phyloP scores from a whole-genome alignment of 1,140 invertebrate species.

The Linepithema humile region DNA sequence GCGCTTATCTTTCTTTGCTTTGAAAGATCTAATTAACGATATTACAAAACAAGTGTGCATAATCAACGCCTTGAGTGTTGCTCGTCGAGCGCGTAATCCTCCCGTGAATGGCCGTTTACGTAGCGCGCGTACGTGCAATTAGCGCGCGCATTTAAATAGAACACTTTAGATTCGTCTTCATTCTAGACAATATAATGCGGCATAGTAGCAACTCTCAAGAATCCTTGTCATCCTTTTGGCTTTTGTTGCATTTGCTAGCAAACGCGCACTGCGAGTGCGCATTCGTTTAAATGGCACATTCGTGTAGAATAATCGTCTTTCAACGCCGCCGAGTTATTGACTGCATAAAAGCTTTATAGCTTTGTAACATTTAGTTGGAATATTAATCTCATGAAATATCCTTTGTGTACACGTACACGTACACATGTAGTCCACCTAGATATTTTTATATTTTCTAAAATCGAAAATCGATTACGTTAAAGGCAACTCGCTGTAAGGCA shows the following conservation, averaged over 20 bases:
- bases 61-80: slow-evolving; percentile 64
- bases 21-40: slow-evolving; percentile 69
- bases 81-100: slow-evolving; percentile 64
- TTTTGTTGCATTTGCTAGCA: not conserved
- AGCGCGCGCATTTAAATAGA: slow-evolving; percentile 68
- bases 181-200: slow-evolving; percentile 12
- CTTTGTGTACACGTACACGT: not conserved
- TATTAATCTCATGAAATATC: not conserved
- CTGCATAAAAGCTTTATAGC: not conserved
- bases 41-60: slow-evolving; percentile 66
- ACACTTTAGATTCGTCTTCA: slow-evolving; percentile 64
- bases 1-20: slow-evolving; percentile 12
- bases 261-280: not conserved
- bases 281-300: not conserved
- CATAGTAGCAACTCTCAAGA: not conserved
- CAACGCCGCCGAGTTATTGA: slow-evolving; percentile 5
- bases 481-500: not conserved
- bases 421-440: not conserved
- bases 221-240: slow-evolving; percentile 13
- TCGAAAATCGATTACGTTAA: not conserved
- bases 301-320: slow-evolving; percentile 11
- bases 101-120: slow-evolving; percentile 65
- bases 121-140: slow-evolving; percentile 66
- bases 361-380: not conserved
- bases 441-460: slow-evolving; percentile 6